Evolutionary conservation across 2,113 vertebrate genomes (phyloP), one percentile per base, ranked within the genome.

Genomic region (Triplophysa siluroides): DNA sequence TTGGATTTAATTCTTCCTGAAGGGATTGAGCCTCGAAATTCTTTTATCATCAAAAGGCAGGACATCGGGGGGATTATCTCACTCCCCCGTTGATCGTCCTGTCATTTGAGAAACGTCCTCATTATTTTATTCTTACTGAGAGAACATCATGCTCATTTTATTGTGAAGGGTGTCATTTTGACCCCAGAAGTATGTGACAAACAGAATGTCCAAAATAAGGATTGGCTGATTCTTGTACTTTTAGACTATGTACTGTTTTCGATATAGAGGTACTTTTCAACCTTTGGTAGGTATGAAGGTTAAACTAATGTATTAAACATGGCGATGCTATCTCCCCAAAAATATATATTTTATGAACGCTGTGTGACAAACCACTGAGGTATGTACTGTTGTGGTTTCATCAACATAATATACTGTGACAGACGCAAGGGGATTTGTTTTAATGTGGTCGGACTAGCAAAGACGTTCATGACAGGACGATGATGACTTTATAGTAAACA

Each of bases 1-100:
- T 81, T 66, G 66, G 74, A 80, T 63, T 83, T 58, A 84, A 81
- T 67, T 74, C 14, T 67, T 38, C 84, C 82, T 63, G 45, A 76
- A 77, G 66, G 29, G 78, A 58, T 33, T 68, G 47, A 73, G 33
- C 80, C 82, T 77, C 52, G 64, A 77, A 85, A 65, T n/a, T 33
- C 76, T 16, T 85, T 90, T 90, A 91, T 90, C 89, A 83, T 74
- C 80, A 76, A 63, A 79, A 87, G 70, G 73, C 90, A 90, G 88
- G 80, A 74, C 23, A n/a, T 78, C 67, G n/a, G 29, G 66, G 54
- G 45, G 79, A 84, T 83, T 68, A 66, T 74, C 66, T 75, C 45
- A n/a, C 70, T 64, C 38, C 45, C 83, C 65, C 76, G 80, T 80
- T 86, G 82, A 86, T 83, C 69, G 80, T 78, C 66, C 71, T 26